Evolutionary conservation across 2,797 vertebrate genomes (phyloP).

Genomic region (Dendrocincla tyrannina): DNA sequence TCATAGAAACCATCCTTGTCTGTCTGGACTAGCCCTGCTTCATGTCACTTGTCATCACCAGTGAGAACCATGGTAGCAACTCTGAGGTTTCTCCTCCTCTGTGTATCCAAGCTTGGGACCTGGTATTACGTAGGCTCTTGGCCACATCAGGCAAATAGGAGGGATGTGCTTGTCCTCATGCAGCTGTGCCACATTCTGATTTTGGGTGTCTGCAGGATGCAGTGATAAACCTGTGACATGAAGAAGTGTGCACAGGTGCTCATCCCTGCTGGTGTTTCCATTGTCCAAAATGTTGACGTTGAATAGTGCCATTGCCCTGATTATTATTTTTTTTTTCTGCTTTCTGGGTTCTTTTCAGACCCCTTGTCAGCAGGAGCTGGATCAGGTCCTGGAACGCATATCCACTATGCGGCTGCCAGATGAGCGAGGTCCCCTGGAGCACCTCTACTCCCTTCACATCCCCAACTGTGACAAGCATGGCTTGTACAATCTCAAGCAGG

Average conservation of each 20-base stretch:
- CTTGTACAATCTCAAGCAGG: slow-evolving; percentile 95
- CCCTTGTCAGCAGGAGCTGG: slow-evolving; percentile 90
- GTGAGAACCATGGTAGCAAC: background rate
- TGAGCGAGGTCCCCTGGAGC: slow-evolving; percentile 89
- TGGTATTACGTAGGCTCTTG: background rate
- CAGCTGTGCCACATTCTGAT: rapidly evolving
- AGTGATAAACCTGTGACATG: background rate
- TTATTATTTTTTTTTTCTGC: background rate
- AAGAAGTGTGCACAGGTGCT: background rate
- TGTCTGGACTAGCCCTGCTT: background rate
- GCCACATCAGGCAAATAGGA: rapidly evolving
- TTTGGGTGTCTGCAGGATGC: background rate
- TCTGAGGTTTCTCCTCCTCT: background rate
- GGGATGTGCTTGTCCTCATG: background rate
- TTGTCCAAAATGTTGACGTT: background rate
- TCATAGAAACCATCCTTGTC: background rate
- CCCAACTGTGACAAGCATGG: slow-evolving; percentile 94
- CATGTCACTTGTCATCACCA: background rate
- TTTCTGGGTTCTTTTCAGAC: slow-evolving; percentile 76
- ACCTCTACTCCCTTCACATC: slow-evolving; percentile 91
- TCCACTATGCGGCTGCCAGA: slow-evolving; percentile 90
- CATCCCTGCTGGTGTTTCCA: background rate
- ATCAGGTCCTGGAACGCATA: slow-evolving; percentile 90
- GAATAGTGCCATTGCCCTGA: background rate
- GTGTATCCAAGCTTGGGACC: background rate